phyloP scores from a whole-genome alignment of 2,113 vertebrate species.

The Labeo rohita region DNA sequence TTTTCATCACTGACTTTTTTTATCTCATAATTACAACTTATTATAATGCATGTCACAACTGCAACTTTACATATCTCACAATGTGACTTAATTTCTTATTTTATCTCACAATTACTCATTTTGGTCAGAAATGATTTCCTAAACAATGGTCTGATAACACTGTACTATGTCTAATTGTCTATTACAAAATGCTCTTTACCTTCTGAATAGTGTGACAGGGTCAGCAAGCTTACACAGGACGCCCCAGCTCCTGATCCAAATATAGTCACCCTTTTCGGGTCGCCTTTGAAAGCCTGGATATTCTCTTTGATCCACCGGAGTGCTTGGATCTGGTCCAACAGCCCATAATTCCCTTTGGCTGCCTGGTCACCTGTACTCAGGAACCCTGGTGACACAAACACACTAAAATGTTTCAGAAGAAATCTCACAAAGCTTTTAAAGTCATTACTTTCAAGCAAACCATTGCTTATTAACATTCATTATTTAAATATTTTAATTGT shows the following conservation, averaged over 20 bases:
- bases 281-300: constrained; percentile 92
- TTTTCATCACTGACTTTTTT: background rate
- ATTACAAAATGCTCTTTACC: constrained; percentile 72
- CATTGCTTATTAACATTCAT: background rate
- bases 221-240: constrained; percentile 94
- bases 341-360: constrained; percentile 95
- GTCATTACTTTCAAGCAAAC: background rate
- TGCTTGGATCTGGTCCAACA: constrained; percentile 97
- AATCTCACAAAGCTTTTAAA: background rate
- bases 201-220: constrained; percentile 96
- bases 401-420: background rate
- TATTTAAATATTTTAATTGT: background rate
- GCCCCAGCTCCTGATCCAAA: constrained; percentile 96
- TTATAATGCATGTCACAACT: background rate
- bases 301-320: constrained; percentile 97
- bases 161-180: background rate
- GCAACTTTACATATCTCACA: background rate
- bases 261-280: constrained; percentile 93
- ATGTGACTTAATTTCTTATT: background rate
- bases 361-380: constrained; percentile 97
- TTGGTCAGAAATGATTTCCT: background rate
- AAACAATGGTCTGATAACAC: background rate
- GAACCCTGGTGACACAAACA: constrained; percentile 81
- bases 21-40: background rate
- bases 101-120: background rate